phyloP scores from a whole-genome alignment of 2,888 invertebrate genomes.

The Apodemia arnacis region DNA sequence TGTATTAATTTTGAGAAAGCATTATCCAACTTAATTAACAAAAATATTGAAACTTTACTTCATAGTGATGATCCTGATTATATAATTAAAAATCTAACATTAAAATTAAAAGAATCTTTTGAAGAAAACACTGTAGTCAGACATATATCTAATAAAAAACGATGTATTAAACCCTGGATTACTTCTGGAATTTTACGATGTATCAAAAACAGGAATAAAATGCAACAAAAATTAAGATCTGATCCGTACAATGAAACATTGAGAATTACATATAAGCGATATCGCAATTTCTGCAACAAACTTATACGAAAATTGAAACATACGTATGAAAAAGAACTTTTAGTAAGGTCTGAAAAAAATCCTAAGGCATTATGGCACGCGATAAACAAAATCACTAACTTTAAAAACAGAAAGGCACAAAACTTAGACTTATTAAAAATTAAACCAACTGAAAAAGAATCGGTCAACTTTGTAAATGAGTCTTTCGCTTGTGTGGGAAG shows the following conservation, averaged over 20 bases:
- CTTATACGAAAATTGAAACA: conserved; percentile 29
- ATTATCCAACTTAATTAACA: not conserved
- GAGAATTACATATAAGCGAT: conserved; percentile 38
- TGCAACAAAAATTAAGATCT: not conserved
- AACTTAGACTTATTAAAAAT: too few relatives aligned
- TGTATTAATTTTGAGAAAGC: not conserved
- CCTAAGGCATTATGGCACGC: too few relatives aligned
- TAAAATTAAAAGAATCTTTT: not conserved
- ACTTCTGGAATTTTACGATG: not conserved
- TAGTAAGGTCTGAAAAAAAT: conserved; percentile 21
- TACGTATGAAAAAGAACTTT: conserved; percentile 40
- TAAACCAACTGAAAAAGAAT: too few relatives aligned
- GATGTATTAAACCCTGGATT: not conserved
- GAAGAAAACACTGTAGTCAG: not conserved
- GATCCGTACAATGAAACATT: conserved; percentile 6
- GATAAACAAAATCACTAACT: too few relatives aligned
- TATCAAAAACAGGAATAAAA: not conserved
- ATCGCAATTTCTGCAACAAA: conserved; percentile 58
- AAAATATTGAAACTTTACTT: not conserved
- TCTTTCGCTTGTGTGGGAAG: too few relatives aligned
- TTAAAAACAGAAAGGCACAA: too few relatives aligned
- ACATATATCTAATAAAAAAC: not conserved
- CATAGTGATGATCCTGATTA: not conserved
- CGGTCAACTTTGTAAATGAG: too few relatives aligned
- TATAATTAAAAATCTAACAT: not conserved